phyloP scores from a whole-genome alignment of 2,888 invertebrate genomes.

The Polylopha cassiicola region DNA sequence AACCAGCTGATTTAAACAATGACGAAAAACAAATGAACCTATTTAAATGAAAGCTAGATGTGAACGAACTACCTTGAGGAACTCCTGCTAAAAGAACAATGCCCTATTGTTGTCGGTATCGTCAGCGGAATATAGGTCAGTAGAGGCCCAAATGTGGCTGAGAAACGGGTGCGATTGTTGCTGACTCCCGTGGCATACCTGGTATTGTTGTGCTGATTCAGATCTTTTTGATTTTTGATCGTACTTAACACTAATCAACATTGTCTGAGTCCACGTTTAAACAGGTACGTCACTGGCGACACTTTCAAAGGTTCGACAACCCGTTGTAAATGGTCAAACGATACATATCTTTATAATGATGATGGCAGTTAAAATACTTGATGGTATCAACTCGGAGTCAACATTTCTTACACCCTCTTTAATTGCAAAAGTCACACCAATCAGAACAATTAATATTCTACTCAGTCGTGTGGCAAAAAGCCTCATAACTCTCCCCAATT shows the following conservation, averaged over 20 bases:
- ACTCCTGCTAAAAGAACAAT: constrained; percentile 75
- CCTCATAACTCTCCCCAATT: constrained; percentile 16
- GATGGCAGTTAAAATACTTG: no score
- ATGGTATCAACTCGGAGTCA: no score
- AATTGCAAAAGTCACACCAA: constrained; percentile 18
- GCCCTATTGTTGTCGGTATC: constrained; percentile 71
- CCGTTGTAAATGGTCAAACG: no score
- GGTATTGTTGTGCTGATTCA: constrained; percentile 31
- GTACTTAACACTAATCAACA: no score
- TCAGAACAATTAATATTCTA: constrained; percentile 17
- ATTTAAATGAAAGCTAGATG: constrained; percentile 64
- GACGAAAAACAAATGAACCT: constrained; percentile 71
- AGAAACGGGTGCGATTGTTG: constrained; percentile 57
- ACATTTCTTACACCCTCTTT: constrained; percentile 6
- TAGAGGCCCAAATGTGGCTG: constrained; percentile 70
- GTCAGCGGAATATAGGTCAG: constrained; percentile 75
- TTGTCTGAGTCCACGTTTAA: no score
- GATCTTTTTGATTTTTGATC: no score
- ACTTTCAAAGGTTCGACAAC: no score
- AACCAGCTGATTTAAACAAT: constrained; percentile 72
- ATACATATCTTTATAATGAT: no score
- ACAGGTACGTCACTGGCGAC: no score
- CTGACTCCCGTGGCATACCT: constrained; percentile 37
- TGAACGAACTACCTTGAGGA: constrained; percentile 73
- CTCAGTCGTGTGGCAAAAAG: constrained; percentile 1